Evolutionary conservation across 2,888 invertebrate species (phyloP), one percentile per base, ranked within the genome.

Genomic region (Coenonympha arcania): DNA sequence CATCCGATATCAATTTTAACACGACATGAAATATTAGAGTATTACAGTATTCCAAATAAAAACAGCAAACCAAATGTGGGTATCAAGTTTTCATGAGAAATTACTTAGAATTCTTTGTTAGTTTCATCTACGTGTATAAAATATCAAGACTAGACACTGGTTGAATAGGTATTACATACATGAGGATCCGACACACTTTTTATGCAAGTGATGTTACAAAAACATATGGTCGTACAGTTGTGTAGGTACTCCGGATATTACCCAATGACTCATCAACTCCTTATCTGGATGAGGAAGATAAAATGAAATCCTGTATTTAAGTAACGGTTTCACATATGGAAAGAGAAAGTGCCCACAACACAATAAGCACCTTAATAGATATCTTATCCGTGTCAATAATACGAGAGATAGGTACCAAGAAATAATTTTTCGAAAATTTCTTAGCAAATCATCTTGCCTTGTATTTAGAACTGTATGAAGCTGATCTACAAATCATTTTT

Each of bases 191-290:
- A 66, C 69, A 75, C 64, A 75, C 75, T 77, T 72, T 76, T 73
- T 71, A 78, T 77, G 68, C 68, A 65, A 65, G 55, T 48, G 54
- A 57, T 55, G 75, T 71, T 65, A 66, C 70, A 71, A 69, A 71
- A 81, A 72, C 82, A 83, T 77, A 83, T 85, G 82, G 82, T 73
- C 69, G 67, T 60, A 65, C 62, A 71, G 73, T 77, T 73, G 68
- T 68, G 67, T 61, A 50, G 19, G 42, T 48, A 64, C 67, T 68
- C 70, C 76, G 77, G 76, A 81, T 75, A 77, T 79, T 68, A 66
- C 62, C 57, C 58, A 58, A 67, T 82, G 81, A 83, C 62, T 79
- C 80, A 82, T 66, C 61, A 62, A 50, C 60, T 68, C 69, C 71
- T 77, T 78, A 75, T 73, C 79, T 78, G 69, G 69, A 68, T 74